phyloP scores from a whole-genome alignment of 2,888 invertebrate genomes.

The Phengaris arion region DNA sequence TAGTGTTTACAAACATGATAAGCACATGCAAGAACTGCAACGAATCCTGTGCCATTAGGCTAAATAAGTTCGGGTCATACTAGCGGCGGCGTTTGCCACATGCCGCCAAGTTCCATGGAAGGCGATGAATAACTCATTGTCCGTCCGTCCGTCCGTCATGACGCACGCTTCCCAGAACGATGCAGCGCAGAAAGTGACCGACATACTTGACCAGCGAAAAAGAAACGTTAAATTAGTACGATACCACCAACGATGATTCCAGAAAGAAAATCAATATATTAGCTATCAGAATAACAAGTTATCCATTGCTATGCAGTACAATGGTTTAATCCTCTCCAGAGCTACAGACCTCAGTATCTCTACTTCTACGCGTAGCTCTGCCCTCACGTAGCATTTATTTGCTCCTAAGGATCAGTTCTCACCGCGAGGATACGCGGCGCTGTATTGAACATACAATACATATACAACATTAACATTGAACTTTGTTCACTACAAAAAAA shows the following conservation, averaged over 20 bases:
- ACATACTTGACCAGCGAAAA: constrained; percentile 68
- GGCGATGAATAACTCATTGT: constrained; percentile 79
- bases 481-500: too few species aligned
- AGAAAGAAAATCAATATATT: neutral
- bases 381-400: too few species aligned
- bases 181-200: constrained; percentile 66
- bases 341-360: too few species aligned
- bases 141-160: constrained; percentile 72
- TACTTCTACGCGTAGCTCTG: too few species aligned
- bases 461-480: too few species aligned
- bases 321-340: too few species aligned
- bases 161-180: constrained; percentile 74
- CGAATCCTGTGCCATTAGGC: constrained; percentile 33
- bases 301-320: too few species aligned
- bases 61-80: constrained; percentile 63
- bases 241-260: constrained; percentile 34
- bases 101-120: constrained; percentile 73
- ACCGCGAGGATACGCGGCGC: too few species aligned
- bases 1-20: neutral
- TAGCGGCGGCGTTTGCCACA: constrained; percentile 63
- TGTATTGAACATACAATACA: too few species aligned
- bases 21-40: constrained; percentile 11
- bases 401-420: too few species aligned
- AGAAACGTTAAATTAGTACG: constrained; percentile 40
- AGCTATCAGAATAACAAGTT: neutral